phyloP scores from a whole-genome alignment of 1,140 invertebrate species.

The Pseudomyrmex dendroicus region DNA sequence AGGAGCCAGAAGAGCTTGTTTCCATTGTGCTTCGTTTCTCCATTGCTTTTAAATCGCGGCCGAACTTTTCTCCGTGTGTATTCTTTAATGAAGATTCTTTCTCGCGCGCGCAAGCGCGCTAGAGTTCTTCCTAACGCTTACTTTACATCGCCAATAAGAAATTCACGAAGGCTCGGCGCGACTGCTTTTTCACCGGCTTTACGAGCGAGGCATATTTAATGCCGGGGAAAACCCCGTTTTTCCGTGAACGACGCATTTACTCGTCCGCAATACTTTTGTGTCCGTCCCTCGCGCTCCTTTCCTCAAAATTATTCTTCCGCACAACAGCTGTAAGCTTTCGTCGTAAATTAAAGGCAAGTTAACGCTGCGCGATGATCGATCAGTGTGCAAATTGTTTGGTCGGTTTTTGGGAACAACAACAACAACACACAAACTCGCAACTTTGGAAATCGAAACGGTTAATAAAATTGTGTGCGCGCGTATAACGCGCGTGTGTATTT shows the following conservation, averaged over 20 bases:
- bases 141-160: conserved; percentile 38
- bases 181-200: conserved; percentile 3
- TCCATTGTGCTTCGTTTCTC: conserved; percentile 27
- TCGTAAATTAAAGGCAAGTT: no score
- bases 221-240: neutral
- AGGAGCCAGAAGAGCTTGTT: conserved; percentile 16
- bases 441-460: conserved; percentile 8
- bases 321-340: neutral
- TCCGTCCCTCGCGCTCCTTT: neutral
- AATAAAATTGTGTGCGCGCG: conserved; percentile 5
- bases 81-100: conserved; percentile 44
- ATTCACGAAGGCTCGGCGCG: conserved; percentile 29
- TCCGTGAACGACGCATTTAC: conserved; percentile 31
- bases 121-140: conserved; percentile 18
- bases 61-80: conserved; percentile 21
- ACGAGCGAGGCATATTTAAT: conserved; percentile 38
- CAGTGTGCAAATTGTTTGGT: neutral
- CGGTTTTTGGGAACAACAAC: neutral
- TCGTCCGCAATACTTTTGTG: conserved; percentile 3
- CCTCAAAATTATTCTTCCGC: neutral
- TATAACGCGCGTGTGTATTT: no score
- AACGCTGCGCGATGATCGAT: neutral
- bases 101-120: no score
- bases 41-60: conserved; percentile 48
- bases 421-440: neutral